Evolutionary conservation across 2,888 invertebrate genomes (phyloP).

Genomic region (Neelides folsomi): DNA sequence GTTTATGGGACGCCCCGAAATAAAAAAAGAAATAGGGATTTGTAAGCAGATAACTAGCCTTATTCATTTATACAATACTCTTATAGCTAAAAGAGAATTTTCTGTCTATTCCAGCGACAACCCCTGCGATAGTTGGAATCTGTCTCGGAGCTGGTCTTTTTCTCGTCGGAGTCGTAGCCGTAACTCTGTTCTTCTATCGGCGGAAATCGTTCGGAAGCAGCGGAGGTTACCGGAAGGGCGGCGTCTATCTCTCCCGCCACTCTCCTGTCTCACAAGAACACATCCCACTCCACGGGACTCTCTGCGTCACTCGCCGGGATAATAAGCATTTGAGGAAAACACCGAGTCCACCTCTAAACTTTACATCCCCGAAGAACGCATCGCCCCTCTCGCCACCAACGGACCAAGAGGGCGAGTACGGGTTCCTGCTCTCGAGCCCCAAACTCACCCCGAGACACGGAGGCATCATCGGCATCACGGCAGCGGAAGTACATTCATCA

Average conservation of each 20-base stretch:
- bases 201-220: constrained; percentile 40
- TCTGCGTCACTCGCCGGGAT: constrained; percentile 24
- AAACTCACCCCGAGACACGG: neutral
- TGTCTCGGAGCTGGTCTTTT: constrained; percentile 50
- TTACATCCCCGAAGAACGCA: constrained; percentile 23
- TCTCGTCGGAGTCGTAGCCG: constrained; percentile 47
- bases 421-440: neutral
- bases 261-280: constrained; percentile 27
- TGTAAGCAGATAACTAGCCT: too few species aligned
- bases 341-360: constrained; percentile 29
- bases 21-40: too few species aligned
- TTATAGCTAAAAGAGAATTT: too few species aligned
- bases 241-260: constrained; percentile 25
- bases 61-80: too few species aligned
- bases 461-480: neutral
- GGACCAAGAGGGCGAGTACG: constrained; percentile 19
- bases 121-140: constrained; percentile 48
- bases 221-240: constrained; percentile 22
- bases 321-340: constrained; percentile 30
- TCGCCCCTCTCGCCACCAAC: constrained; percentile 25
- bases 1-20: too few species aligned
- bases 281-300: constrained; percentile 25
- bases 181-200: constrained; percentile 53
- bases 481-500: neutral
- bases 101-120: constrained; percentile 40